Base-by-base conservation (phyloP, 2,888 invertebrate genomes). In the Mantis religiosa region DNA sequence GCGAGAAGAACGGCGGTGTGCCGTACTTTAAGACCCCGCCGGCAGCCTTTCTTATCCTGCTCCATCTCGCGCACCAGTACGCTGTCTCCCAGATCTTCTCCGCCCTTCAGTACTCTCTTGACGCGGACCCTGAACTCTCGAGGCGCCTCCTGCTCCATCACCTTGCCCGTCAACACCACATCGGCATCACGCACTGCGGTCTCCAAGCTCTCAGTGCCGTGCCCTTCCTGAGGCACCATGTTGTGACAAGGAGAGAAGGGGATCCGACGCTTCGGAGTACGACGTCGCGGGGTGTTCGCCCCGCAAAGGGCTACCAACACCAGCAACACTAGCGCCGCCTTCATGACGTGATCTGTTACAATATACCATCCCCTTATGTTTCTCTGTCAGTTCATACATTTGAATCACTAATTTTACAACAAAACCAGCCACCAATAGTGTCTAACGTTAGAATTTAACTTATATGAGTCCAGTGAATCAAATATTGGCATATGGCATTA, bases 1-100 rank as follows among this genome's bases (percentile, higher is more conserved):
- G 90, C 90, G 54, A 91, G 87, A 89, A 90, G 90, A 28, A 91
- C 89, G 28, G 90, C 91, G 1, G 91, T 90, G 84, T 91, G 90
- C 54, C 89, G 90, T 6, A 90, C 85, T 2, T 90, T 87, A 12
- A 90, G 47, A 28, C 86, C 82, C 14, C 87, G 85, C 8, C 85
- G 34, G 89, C 82, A 88, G 34, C 85, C 41, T n/a, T 88, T 3
- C 4, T 87, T 87, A 9, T 28, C 82, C 30, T 87, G 30, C 1
- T 87, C 82, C 30, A 28, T 15, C 25, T 30, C n/a, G 34, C 87
- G 87, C 9, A 87, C 81, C 41, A 30, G 34, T 8, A 87, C 82
- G 30, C 47, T 86, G 71, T 71, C 71, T 54, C 71, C 71, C 7
- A 34, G 54, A 2, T 71, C 54, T 71, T 71, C 54, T n/a, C 83